phyloP scores from a whole-genome alignment of 2,797 vertebrate species.

The Columba guinea region DNA sequence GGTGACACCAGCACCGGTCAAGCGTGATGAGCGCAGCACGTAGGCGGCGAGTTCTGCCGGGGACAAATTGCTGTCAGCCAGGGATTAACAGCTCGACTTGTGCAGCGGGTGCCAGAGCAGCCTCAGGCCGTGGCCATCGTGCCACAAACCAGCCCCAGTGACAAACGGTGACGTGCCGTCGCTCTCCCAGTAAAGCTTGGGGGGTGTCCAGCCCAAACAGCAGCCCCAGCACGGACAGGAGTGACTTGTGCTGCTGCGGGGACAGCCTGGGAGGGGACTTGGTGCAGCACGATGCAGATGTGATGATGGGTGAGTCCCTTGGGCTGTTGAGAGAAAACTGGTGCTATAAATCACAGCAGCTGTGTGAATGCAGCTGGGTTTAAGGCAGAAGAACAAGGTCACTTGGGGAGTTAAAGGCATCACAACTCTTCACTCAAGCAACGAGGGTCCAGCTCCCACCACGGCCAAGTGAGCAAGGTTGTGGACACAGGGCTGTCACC shows the following conservation, averaged over 20 bases:
- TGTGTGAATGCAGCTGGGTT: neutral
- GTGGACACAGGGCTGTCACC: neutral
- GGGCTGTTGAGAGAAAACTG: neutral
- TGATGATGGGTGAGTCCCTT: neutral
- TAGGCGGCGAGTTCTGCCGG: neutral
- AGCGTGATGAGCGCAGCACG: neutral
- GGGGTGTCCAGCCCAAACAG: rapidly evolving
- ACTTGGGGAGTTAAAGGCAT: neutral
- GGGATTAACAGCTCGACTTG: neutral
- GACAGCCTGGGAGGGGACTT: neutral
- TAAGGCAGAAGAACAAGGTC: neutral
- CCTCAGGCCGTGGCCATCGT: rapidly evolving
- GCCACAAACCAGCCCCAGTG: rapidly evolving
- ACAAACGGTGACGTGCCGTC: neutral
- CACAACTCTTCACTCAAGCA: neutral
- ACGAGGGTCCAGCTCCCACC: neutral
- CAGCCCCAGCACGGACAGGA: rapidly evolving
- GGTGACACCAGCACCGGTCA: neutral
- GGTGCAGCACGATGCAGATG: neutral
- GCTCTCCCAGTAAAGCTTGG: neutral
- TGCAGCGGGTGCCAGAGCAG: neutral
- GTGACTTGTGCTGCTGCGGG: rapidly evolving
- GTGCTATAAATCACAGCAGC: neutral
- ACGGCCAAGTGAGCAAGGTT: neutral
- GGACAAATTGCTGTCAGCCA: rapidly evolving